Evolutionary conservation across 1,140 invertebrate genomes (phyloP), one percentile per base, ranked within the genome.

Genomic region (Dermatophagoides farinae): DNA sequence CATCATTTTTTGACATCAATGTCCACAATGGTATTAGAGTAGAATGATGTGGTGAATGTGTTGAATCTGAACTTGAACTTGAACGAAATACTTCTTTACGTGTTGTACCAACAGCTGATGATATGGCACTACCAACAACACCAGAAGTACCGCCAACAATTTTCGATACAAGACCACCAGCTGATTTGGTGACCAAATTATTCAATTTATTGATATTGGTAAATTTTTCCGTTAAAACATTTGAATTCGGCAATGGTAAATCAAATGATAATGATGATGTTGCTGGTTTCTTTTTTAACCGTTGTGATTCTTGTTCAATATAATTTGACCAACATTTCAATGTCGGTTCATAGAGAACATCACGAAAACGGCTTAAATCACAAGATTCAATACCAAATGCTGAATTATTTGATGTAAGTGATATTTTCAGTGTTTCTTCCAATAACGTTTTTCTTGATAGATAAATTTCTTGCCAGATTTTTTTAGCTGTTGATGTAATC

Each of bases 391-490:
- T 43, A 5, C 52, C 55, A 62, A 64, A 64, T 18, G 14, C 14
- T 8, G 39, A 23, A 38, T 43, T 52, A 31, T 16, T 40, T 1
- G 41, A 50, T 14, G 46, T 20, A 20, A 64, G 40, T 16, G 47
- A 43, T 11, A 64, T 59, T 23, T 62, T 61, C n/a, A 64, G n/a
- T 18, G 60, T 38, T n/a, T 64, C 63, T 50, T 61, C 60, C 18
- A 67, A n/a, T 68, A 92, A 87, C 0, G 88, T 88, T 73, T 97
- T 96, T 70, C 97, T 97, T 67, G 83, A 88, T 1, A 89, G 82
- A 69, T 95, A 97, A 9, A 98, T 72, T 72, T 97, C 91, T 67
- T 95, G 89, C 93, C 93, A 98, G 0, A 98, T 89, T 64, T 89
- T 79, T 41, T 82, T 82, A 0, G 92, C 90, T 16, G 90, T 90